Conservation (phyloP, 23 tunicate species). For the Phallusia fumigata region DNA sequence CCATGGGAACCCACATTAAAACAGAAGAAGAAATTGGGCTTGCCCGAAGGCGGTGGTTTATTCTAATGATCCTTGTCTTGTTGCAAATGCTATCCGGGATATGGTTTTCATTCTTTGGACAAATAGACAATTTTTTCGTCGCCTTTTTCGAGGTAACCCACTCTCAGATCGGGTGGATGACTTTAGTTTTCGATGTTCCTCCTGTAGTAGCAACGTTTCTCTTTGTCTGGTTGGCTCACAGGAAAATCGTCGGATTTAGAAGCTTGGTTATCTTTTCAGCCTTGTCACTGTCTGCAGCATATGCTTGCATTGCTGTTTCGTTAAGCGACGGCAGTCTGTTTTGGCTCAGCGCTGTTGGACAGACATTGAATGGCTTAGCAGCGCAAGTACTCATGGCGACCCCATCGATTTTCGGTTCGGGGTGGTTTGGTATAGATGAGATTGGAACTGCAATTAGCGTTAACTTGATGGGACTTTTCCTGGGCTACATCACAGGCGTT, state of each 20-base stretch:
- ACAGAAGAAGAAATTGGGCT: too few species aligned
- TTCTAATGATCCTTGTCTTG: neutral
- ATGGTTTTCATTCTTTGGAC: neutral
- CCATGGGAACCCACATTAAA: too few species aligned
- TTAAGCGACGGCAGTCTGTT: neutral
- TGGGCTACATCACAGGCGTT: neutral
- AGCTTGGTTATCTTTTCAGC: neutral
- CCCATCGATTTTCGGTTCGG: neutral
- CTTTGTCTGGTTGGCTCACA: neutral
- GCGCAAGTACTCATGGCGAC: neutral
- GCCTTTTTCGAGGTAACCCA: conserved; percentile 8
- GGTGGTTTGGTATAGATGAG: neutral
- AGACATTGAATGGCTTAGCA: neutral
- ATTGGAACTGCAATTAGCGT: conserved; percentile 21
- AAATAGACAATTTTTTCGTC: neutral
- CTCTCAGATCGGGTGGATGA: neutral
- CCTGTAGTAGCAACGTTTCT: neutral
- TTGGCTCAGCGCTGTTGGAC: neutral
- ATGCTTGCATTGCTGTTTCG: neutral
- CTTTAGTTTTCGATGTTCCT: neutral
- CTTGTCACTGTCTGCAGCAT: neutral
- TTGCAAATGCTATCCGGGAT: neutral
- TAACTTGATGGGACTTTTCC: neutral
- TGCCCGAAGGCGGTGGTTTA: neutral
- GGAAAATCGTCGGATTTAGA: neutral